phyloP scores from a whole-genome alignment of 2,888 invertebrate genomes.

The Chromoteleia sp. region DNA sequence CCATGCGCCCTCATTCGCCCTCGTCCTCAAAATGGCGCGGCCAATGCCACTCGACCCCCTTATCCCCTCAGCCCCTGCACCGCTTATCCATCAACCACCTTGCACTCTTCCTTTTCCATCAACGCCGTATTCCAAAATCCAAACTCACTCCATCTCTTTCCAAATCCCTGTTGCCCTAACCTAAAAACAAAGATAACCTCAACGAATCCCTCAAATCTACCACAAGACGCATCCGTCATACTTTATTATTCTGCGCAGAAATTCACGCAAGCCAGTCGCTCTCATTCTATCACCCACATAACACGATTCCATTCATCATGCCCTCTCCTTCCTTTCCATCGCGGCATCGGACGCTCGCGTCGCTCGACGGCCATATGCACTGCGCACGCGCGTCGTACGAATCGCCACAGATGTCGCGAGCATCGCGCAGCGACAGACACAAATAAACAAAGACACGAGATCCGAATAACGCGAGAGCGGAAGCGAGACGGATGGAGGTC shows the following conservation, averaged over 20 bases:
- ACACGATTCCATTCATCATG: background rate
- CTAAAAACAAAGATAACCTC: background rate
- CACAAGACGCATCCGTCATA: background rate
- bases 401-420: constrained; percentile 8
- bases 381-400: constrained; percentile 7
- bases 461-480: background rate
- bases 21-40: constrained; percentile 43
- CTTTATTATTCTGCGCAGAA: background rate
- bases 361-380: background rate
- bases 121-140: background rate
- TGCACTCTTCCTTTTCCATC: background rate
- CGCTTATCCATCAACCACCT: background rate
- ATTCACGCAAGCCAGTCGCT: background rate
- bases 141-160: background rate
- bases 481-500: constrained; percentile 29
- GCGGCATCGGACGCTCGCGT: background rate
- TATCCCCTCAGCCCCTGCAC: background rate
- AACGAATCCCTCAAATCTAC: background rate
- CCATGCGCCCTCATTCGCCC: constrained; percentile 22
- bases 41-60: constrained; percentile 17
- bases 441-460: constrained; percentile 4
- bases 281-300: background rate
- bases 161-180: background rate
- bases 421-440: constrained; percentile 28
- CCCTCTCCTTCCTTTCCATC: background rate